Evolutionary conservation across 2,797 vertebrate species (phyloP).

Genomic region (Nannoperca obscura): DNA sequence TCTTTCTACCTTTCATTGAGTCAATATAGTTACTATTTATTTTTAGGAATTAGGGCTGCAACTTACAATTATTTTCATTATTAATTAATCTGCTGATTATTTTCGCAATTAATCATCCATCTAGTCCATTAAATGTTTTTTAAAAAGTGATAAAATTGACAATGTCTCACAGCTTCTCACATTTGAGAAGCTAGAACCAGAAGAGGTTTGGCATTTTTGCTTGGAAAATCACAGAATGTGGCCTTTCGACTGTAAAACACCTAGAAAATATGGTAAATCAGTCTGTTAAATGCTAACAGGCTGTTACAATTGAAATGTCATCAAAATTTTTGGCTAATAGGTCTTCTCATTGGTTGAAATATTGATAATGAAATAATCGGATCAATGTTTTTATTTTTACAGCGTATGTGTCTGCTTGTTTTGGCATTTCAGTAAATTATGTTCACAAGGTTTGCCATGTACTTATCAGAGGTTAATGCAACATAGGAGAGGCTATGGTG

Average conservation of each 20-base stretch:
- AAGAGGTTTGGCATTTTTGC: neutral
- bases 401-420: neutral
- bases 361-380: conserved; percentile 17
- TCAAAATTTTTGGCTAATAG: neutral
- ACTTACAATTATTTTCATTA: neutral
- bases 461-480: conserved; percentile 4
- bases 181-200: neutral
- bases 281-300: neutral
- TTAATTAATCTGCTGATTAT: neutral
- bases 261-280: neutral
- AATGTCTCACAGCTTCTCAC: neutral
- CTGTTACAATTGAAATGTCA: neutral
- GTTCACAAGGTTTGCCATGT: neutral
- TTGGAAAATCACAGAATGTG: neutral
- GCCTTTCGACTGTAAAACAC: neutral
- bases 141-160: neutral
- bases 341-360: neutral
- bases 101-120: no score
- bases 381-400: conserved; percentile 16
- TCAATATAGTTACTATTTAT: no score
- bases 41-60: neutral
- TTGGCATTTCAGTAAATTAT: conserved; percentile 34
- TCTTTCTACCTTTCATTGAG: neutral
- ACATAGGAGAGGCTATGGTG: neutral
- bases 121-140: neutral